Percentiles rank a stretch among this genome's conserved stretches.
Evolutionary conservation across 1,140 invertebrate genomes (phyloP).

Genomic region (Hydropsyche tenuis): DNA sequence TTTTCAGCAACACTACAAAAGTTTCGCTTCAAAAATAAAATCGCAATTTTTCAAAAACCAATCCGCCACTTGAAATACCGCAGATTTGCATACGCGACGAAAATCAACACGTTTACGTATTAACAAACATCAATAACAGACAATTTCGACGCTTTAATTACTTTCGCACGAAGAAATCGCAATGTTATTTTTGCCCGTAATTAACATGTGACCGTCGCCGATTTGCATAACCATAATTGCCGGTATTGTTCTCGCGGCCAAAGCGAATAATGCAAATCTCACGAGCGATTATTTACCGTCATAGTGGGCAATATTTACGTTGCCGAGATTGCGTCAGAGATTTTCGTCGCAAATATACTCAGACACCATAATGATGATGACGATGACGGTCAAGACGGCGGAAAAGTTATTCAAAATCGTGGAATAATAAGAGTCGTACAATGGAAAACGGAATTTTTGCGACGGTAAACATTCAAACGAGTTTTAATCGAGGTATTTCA

Average conservation of each 20-base stretch:
- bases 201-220: background rate
- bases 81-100: no score
- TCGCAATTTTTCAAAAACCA: no score
- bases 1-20: no score
- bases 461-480: no score
- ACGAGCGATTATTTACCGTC: background rate
- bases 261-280: constrained; percentile 15
- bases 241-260: background rate
- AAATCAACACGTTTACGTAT: no score
- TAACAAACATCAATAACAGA: no score
- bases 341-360: constrained; percentile 6
- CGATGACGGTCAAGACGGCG: background rate
- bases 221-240: constrained; percentile 4
- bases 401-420: no score
- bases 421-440: background rate
- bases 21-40: no score
- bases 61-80: no score
- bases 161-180: background rate
- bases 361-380: background rate
- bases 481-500: no score
- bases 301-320: background rate
- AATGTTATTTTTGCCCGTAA: background rate
- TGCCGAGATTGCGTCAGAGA: background rate
- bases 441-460: background rate
- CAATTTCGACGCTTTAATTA: background rate